Base-by-base conservation (phyloP, 2,888 invertebrate genomes). In the Lymantria monacha region DNA sequence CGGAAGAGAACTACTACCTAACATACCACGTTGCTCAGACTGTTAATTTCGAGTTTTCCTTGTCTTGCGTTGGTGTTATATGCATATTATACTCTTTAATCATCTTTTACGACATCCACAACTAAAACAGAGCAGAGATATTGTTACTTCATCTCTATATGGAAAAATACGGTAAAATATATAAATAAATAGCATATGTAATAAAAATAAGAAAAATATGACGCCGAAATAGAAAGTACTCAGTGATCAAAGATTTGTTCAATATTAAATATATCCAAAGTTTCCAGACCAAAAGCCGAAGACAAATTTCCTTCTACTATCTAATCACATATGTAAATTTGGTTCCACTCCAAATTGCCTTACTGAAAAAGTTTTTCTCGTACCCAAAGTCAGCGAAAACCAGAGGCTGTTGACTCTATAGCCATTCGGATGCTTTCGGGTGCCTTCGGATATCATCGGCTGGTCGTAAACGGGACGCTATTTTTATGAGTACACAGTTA, bases 401-500 rank as follows among this genome's bases (percentile, higher is more conserved):
- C 42, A 48, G 66, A 59, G 66, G 66, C 66, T 65, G 68, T 67
- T 67, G 66, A 67, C 69, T 68, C 54, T 53, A 59, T 63, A 65
- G 63, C 66, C 56, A 56, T 74, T 81, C 84, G 84, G 73, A 55
- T 57, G 63, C 40, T 53, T 68, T 83, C 86, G 85, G 69, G 57
- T 63, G 70, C 77, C 74, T 83, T 84, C 85, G 86, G 68, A 55
- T 69, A 74, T 79, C 75, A 75, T 81, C 83, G 83, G 70, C 49
- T 57, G 68, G 63, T 74, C 74, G 76, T 81, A 79, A 83, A 81
- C 71, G 72, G 66, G 76, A 79, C 72, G 76, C 75, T 74, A 74
- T 83, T 84, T 84, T 86, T 83, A 86, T 76, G 79, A 79, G 74
- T 69, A 71, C 70, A 72, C 73, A 71, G 76, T 77, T 77, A 73